Evolutionary conservation across 2,888 invertebrate species (phyloP), one percentile per base, ranked within the genome.

Genomic region (Tetheella fluctuosa): DNA sequence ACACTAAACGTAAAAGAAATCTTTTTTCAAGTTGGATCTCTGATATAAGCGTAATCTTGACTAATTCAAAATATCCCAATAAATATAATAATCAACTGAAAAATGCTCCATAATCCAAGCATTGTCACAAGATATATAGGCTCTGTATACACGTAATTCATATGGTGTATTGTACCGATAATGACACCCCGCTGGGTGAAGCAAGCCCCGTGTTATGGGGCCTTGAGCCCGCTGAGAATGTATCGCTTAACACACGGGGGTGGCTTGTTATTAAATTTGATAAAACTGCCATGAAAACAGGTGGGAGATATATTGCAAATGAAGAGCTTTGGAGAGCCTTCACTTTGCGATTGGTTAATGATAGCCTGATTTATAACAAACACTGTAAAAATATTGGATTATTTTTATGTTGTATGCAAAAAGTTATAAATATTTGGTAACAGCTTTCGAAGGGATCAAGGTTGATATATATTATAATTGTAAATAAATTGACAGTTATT

Each of bases 131-230:
- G 55, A 34, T 20, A 20, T 23, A 34, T 34, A 20, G 34, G 20
- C 23, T 34, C 15, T 54, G 54, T 28, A 17, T 17, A 30, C 48
- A 30, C 34, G 20, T 55, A 55, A 55, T 34, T 55, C 55, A 34
- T 34, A 15, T 55, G 30, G 55, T 23, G 20, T 54, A 34, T 55
- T 55, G 34, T 23, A 34, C 55, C 53, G 69, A 72, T 77, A 76
- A 76, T 74, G 67, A 70, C 63, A 52, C 58, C 77, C 67, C 60
- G 65, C 59, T 53, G 72, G 10, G 72, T 67, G 68, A 57, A 61
- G 61, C 67, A 67, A 69, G 58, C 57, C 58, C 69, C 62, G 59
- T 57, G 59, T 71, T 77, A 77, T 73, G 62, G 63, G 58, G 54
- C 63, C 61, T 71, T 62, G 62, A 60, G 52, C 63, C 61, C 56